Percentiles rank a stretch among this genome's conserved stretches.
Evolutionary conservation across 1,140 invertebrate species (phyloP).

Genomic region (Bilobella aurantiaca): DNA sequence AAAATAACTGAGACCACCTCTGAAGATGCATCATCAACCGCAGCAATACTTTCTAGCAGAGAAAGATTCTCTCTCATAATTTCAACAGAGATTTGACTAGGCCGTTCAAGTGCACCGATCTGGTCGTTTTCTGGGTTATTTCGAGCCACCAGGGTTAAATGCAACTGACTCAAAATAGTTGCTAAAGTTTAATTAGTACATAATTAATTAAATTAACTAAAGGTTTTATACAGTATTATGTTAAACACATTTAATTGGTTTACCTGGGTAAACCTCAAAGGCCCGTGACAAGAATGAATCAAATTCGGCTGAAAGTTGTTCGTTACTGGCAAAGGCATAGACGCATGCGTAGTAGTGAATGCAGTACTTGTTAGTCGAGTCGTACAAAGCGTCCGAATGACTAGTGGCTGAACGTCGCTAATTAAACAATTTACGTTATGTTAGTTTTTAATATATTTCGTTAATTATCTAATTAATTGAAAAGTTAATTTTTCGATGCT

Average conservation of each 20-base stretch:
- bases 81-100: slow-evolving; percentile 30
- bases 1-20: too few relatives aligned
- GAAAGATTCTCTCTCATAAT: slow-evolving; percentile 31
- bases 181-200: slow-evolving; percentile 23
- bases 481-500: background rate
- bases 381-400: too few relatives aligned
- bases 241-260: slow-evolving; percentile 9
- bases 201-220: too few relatives aligned
- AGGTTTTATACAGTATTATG: too few relatives aligned
- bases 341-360: slow-evolving; percentile 60
- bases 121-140: background rate
- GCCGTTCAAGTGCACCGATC: slow-evolving; percentile 13
- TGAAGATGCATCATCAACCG: slow-evolving; percentile 18
- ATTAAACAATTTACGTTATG: too few relatives aligned
- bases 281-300: slow-evolving; percentile 50
- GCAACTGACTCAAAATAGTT: slow-evolving; percentile 23
- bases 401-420: too few relatives aligned
- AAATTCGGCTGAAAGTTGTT: slow-evolving; percentile 58
- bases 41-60: slow-evolving; percentile 27
- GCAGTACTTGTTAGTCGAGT: slow-evolving; percentile 34
- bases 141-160: slow-evolving; percentile 19
- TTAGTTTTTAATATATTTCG: too few relatives aligned
- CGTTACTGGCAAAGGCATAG: slow-evolving; percentile 65
- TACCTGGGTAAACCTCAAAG: slow-evolving; percentile 13
- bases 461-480: too few relatives aligned